Percentiles rank a stretch among this genome's conserved stretches.
These are phyloP conservation scores for Orthonychiurus folsomi DNA, from an alignment of 2,888 invertebrate species.

Conservation along the genomic window DNA sequence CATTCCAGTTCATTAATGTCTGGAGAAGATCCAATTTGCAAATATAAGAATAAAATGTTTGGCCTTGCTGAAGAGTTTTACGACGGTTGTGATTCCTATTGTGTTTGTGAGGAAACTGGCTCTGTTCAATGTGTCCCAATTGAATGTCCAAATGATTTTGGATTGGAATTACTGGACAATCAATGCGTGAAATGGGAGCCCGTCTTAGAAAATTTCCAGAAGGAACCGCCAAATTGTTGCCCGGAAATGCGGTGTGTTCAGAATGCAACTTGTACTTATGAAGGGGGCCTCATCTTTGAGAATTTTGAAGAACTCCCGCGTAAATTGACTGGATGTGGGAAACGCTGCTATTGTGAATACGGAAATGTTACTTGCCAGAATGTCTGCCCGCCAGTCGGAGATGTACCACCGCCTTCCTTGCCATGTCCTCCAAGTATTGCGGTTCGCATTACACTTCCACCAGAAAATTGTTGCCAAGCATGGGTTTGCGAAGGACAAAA, in stretches of 20 bases:
- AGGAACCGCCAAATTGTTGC: constrained; percentile 69
- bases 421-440: constrained; percentile 58
- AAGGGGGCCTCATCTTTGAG: constrained; percentile 54
- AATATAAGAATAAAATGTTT: constrained; percentile 42
- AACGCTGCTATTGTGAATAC: constrained; percentile 73
- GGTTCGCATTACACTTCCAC: constrained; percentile 58
- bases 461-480: constrained; percentile 74
- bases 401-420: constrained; percentile 63
- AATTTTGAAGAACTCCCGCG: constrained; percentile 77
- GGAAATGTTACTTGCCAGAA: constrained; percentile 77
- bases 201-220: constrained; percentile 56
- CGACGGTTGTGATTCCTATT: constrained; percentile 70
- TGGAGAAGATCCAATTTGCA: constrained; percentile 37
- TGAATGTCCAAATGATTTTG: constrained; percentile 74
- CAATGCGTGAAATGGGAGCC: constrained; percentile 80
- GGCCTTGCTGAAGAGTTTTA: constrained; percentile 60
- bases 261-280: constrained; percentile 71
- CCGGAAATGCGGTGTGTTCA: constrained; percentile 68
- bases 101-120: constrained; percentile 62
- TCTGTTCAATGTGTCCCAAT: constrained; percentile 64
- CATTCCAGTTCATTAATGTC: constrained; percentile 5
- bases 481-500: constrained; percentile 52
- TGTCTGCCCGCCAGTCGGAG: constrained; percentile 66
- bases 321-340: constrained; percentile 67
- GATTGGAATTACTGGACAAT: constrained; percentile 72